A percentile compares a stretch with the other conserved stretches of the same genome.
Conservation (phyloP, 2,888 invertebrate genomes). For the Temnothorax ravouxi region DNA sequence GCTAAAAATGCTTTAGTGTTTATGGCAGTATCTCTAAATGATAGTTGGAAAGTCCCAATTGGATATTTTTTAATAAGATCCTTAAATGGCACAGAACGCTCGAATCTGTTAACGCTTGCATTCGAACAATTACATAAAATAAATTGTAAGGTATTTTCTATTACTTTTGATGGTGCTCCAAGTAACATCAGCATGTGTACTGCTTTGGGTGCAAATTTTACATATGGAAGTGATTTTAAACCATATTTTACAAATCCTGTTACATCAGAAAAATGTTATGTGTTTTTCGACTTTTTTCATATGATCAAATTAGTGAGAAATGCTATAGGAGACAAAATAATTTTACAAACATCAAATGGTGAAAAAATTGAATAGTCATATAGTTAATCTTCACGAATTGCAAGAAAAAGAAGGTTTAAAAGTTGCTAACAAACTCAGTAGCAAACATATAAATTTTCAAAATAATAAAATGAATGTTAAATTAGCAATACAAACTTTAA, state of each 20-base stretch:
- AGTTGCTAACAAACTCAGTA: neutral
- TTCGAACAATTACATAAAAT: slow-evolving; percentile 46
- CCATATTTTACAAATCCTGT: neutral
- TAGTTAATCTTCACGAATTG: neutral
- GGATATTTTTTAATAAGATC: slow-evolving; percentile 55
- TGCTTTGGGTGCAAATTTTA: slow-evolving; percentile 36
- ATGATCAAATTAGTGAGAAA: slow-evolving; percentile 2
- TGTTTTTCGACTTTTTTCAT: neutral
- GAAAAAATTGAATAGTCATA: neutral
- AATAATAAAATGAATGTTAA: neutral
- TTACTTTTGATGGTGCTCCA: slow-evolving; percentile 62
- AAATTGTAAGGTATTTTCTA: neutral
- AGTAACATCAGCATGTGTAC: slow-evolving; percentile 48
- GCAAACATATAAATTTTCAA: neutral
- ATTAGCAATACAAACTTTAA: too few species aligned
- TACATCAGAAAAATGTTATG: neutral
- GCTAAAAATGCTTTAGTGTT: slow-evolving; percentile 55
- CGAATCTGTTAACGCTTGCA: slow-evolving; percentile 33
- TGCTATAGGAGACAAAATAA: neutral
- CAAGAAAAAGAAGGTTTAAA: neutral
- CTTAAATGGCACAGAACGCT: slow-evolving; percentile 34
- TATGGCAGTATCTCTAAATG: slow-evolving; percentile 50
- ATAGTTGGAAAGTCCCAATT: slow-evolving; percentile 58
- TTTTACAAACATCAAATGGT: neutral
- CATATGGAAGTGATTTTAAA: neutral